phyloP scores from a whole-genome alignment of 2,888 invertebrate genomes.

The Rambutsinella grinnellia region DNA sequence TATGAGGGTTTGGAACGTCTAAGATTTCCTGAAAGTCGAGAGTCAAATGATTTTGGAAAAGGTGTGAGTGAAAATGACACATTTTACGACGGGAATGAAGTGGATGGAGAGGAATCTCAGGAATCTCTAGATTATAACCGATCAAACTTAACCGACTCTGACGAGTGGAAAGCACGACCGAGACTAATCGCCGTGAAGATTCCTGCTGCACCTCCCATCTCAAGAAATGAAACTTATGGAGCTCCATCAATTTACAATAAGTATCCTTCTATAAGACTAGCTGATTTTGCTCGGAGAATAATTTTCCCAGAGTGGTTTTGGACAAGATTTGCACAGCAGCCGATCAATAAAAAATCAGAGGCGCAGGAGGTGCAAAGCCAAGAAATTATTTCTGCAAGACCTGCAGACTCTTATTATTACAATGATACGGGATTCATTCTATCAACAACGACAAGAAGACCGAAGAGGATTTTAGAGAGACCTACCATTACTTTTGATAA shows the following conservation, averaged over 20 bases:
- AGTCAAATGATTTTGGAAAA: too few species aligned
- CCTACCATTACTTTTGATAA: conserved; percentile 64
- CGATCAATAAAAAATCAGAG: conserved; percentile 53
- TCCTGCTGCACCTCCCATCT: conserved; percentile 24
- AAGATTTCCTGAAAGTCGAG: too few species aligned
- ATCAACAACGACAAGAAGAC: conserved; percentile 33
- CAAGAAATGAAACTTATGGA: conserved; percentile 16
- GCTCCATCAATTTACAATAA: conserved; percentile 23
- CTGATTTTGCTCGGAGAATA: conserved; percentile 60
- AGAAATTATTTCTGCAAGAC: conserved; percentile 8
- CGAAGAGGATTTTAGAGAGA: conserved; percentile 49
- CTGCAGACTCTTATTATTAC: conserved; percentile 5
- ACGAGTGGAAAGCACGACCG: conserved; percentile 9
- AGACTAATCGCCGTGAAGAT: conserved; percentile 38
- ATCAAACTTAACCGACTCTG: background rate
- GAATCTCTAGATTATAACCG: background rate
- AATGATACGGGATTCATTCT: conserved; percentile 25
- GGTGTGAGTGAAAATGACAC: background rate
- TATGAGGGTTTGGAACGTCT: too few species aligned
- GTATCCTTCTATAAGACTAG: conserved; percentile 60
- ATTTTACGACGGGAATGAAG: background rate
- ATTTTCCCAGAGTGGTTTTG: conserved; percentile 65
- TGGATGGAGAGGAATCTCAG: background rate
- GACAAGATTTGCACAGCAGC: conserved; percentile 50
- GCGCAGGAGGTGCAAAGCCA: conserved; percentile 1